These are phyloP conservation scores for Pammene fasciana DNA, from an alignment of 2,888 invertebrate species.

Conservation along the genomic window DNA sequence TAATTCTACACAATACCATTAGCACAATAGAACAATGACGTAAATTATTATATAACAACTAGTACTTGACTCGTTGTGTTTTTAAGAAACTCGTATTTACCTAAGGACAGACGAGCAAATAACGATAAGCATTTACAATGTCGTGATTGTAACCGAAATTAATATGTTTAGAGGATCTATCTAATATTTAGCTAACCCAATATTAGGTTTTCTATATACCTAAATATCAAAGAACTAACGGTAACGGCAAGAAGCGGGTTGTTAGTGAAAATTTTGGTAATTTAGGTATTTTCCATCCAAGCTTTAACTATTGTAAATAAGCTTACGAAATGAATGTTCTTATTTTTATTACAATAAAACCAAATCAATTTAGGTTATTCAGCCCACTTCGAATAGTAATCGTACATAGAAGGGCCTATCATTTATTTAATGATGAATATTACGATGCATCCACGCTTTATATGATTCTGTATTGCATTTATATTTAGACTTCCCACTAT, in stretches of 20 bases:
- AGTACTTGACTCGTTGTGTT: not conserved
- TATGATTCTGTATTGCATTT: conserved; percentile 20
- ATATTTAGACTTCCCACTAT: conserved; percentile 48
- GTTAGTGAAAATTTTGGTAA: not conserved
- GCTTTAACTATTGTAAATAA: no score
- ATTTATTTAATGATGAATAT: not conserved
- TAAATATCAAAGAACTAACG: no score
- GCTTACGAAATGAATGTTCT: no score
- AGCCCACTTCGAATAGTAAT: no score
- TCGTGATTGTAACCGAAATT: conserved; percentile 20
- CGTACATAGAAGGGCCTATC: no score
- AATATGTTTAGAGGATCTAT: conserved; percentile 14
- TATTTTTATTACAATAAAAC: no score
- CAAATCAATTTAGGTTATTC: no score
- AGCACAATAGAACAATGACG: conserved; percentile 33
- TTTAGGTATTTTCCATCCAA: no score
- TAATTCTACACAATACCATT: conserved; percentile 59
- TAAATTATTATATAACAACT: not conserved
- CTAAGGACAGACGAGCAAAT: conserved; percentile 48
- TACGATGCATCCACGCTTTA: not conserved
- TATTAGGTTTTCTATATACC: not conserved
- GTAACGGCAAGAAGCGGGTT: no score
- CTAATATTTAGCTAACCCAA: conserved; percentile 10
- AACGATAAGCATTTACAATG: conserved; percentile 50
- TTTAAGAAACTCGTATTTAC: conserved; percentile 1